Evolutionary conservation across 35 echinoderm and acorn worm species (phyloP), one percentile per base, ranked within the genome.

Genomic region (Stichopus chloronotus): DNA sequence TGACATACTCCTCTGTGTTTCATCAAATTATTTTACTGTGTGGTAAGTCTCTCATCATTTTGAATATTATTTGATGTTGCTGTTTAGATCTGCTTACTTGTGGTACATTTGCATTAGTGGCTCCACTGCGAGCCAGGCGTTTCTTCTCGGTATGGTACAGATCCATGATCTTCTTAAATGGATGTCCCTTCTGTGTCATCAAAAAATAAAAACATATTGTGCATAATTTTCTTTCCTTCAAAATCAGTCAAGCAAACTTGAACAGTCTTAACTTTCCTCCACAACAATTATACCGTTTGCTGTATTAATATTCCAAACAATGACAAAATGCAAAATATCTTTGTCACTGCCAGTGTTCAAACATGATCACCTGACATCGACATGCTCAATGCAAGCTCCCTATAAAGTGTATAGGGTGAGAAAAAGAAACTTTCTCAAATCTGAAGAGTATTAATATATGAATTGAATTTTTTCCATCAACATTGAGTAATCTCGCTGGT

Each of bases 131-230:
- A 1, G 7, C 6, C 13, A 88, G 56, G 30, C 55, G 53, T 89
- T 61, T 59, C 21, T 89, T 89, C 14, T 71, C 61, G 19, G 7
- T 19, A 19, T 89, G 87, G 57, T 89, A 89, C 8, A 71, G 21
- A 59, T 89, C 78, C 93, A 94, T 94, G 16, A 94, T 94, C 23
- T 59, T 90, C 17, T 94, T 94, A 76, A 78, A 94, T 53, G 93
- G 85, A 81, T 94, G 93, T 13, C 71, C 93, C 90, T 94, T 94
- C 93, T 94, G 86, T 9, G 87, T 11, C 5, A 11, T 78, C 23
- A 71, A 88, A 6, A 88, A 8, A 25, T 30, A 16, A 0, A 8
- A 52, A 85, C 6, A 85, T 19, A 7, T 21, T 57, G 19, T 55
- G 5, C 52, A 85, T 5, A 85, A 54, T 43, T 43, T 43, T 43